Evolutionary conservation across 2,888 invertebrate genomes (phyloP).

Genomic region (Drosophila flavopinicola): DNA sequence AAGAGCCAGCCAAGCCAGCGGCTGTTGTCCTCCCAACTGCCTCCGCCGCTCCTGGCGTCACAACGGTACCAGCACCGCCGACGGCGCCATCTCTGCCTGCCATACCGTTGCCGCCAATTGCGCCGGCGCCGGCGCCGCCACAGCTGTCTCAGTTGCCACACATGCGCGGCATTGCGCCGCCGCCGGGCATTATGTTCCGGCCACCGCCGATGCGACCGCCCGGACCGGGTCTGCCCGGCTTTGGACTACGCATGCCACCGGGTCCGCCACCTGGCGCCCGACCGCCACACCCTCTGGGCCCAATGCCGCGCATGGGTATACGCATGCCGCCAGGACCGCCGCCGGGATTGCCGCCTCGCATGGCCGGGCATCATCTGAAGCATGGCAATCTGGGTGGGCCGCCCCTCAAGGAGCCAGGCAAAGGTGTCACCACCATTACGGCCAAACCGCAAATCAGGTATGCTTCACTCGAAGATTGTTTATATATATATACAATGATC

Average conservation of each 20-base stretch:
- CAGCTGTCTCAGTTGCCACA: constrained; percentile 83
- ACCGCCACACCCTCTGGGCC: constrained; percentile 66
- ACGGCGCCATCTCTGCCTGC: constrained; percentile 56
- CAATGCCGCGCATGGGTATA: constrained; percentile 80
- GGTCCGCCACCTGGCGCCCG: constrained; percentile 85
- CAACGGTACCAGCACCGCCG: constrained; percentile 62
- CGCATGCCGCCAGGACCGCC: constrained; percentile 85
- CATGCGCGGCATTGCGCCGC: constrained; percentile 83
- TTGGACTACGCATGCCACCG: constrained; percentile 82
- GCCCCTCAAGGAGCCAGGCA: constrained; percentile 86
- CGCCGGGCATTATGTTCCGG: constrained; percentile 85
- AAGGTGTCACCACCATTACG: constrained; percentile 93
- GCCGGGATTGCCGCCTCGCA: constrained; percentile 86
- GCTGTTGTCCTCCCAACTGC: too few relatives aligned
- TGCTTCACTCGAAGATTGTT: not conserved
- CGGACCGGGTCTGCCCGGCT: constrained; percentile 71
- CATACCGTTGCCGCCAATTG: constrained; percentile 76
- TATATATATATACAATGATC: too few relatives aligned
- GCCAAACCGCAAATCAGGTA: constrained; percentile 97
- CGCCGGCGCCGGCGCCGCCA: constrained; percentile 61
- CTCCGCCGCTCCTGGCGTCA: constrained; percentile 4
- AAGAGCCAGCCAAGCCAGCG: constrained; percentile 23
- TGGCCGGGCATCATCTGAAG: constrained; percentile 87
- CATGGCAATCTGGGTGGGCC: constrained; percentile 80
- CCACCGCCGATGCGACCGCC: constrained; percentile 86